Percentiles rank a stretch among this genome's conserved stretches.
These are phyloP conservation scores for Sebastes oblongus DNA, from an alignment of 2,797 vertebrate genomes.

Conservation along the genomic window DNA sequence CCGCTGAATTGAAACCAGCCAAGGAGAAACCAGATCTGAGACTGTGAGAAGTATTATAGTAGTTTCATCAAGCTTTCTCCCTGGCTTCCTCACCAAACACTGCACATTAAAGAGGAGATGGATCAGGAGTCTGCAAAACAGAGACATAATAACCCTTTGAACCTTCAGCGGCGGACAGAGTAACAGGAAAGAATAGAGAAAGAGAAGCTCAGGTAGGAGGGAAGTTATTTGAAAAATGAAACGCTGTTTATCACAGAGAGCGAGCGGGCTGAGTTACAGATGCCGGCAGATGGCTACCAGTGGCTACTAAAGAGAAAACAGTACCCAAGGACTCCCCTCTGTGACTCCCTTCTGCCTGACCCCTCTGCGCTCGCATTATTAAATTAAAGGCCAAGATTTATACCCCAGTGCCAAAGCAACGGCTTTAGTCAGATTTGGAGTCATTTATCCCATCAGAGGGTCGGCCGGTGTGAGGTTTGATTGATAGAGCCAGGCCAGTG, in stretches of 20 bases:
- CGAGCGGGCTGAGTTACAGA: constrained; percentile 33
- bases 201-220: constrained; percentile 29
- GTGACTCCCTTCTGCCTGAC: constrained; percentile 44
- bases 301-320: constrained; percentile 42
- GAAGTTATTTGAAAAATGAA: constrained; percentile 47
- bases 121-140: constrained; percentile 65
- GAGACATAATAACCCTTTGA: constrained; percentile 64
- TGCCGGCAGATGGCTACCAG: constrained; percentile 24
- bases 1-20: constrained; percentile 70
- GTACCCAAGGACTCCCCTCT: constrained; percentile 56
- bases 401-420: constrained; percentile 62
- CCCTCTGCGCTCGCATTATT: constrained; percentile 57
- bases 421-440: constrained; percentile 76
- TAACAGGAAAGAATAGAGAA: constrained; percentile 36
- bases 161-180: constrained; percentile 42
- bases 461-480: constrained; percentile 58
- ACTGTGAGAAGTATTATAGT: constrained; percentile 68
- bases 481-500: constrained; percentile 60
- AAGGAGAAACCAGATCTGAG: constrained; percentile 74
- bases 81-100: constrained; percentile 26
- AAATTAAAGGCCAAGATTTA: constrained; percentile 76
- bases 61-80: constrained; percentile 61
- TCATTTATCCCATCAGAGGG: constrained; percentile 78
- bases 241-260: constrained; percentile 48
- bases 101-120: constrained; percentile 63